Base-by-base conservation (phyloP, 2,113 vertebrate genomes). In the Varanus komodoensis region DNA sequence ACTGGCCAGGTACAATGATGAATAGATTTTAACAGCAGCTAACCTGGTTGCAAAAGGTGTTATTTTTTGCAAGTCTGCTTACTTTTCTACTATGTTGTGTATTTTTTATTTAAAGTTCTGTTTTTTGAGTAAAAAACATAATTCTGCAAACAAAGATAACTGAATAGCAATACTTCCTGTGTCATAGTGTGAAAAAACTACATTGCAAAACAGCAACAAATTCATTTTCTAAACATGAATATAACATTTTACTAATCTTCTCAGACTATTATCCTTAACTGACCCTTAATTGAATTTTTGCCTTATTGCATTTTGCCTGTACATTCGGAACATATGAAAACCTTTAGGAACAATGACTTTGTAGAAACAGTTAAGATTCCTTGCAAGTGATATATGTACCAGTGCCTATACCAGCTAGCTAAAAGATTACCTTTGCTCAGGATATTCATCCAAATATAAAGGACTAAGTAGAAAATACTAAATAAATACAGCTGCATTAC, bases 21-120 rank as follows among this genome's bases (percentile, higher is more conserved):
- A 34, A 50, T 17, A 32, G 21, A 82, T 82, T 95, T 89, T 34
- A 84, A 54, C 93, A 90, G 87, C 21, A 89, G 84, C n/a, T 87
- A 83, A 84, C 48, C 23, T 89, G 17, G 9, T 34, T 92, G 38
- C 15, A 83, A 94, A 92, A 57, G 29, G 17, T 54, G 54, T 44
- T 4, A 0, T 19, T 80, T 29, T 52, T 3, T 52, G 11, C 0
- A 80, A 1, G 50, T 0, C 0, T 61, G 12, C 78, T 32, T 68
- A 74, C 0, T 1, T 61, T 84, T 67, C n/a, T 54, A 12, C 29
- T 86, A 87, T 69, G 7, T 77, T 79, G 78, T 69, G 75, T 87
- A 34, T 34, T 82, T 68, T 67, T 89, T 38, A 71, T 57, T 86
- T 79, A 73, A 82, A 6, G 34, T 34, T 86, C 11, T 61, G 19